Conservation (phyloP, 2,888 invertebrate genomes). For the Nymphalis c-album region DNA sequence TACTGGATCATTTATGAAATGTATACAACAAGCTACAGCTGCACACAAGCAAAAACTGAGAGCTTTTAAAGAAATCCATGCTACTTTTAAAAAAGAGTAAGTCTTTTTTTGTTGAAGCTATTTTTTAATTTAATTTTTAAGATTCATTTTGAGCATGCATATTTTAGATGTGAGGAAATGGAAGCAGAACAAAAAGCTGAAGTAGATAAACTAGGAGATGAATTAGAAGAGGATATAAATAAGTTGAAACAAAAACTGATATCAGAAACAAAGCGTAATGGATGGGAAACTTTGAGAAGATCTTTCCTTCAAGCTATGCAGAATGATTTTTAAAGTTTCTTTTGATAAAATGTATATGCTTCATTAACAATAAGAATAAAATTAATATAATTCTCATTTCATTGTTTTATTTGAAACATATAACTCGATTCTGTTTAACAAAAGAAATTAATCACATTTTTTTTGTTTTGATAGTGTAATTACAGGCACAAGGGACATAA, state of each 20-base stretch:
- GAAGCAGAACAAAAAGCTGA: conserved; percentile 58
- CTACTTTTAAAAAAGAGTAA: conserved; percentile 63
- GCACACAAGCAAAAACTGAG: conserved; percentile 64
- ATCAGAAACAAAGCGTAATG: conserved; percentile 63
- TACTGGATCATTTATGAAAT: conserved; percentile 59
- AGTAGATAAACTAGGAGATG: conserved; percentile 59
- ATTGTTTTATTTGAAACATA: not conserved
- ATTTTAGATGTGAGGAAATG: conserved; percentile 60
- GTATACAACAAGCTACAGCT: conserved; percentile 61
- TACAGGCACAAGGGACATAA: too few relatives aligned
- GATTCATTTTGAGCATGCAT: not conserved
- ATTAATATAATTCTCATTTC: not conserved
- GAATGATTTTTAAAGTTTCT: conserved; percentile 56
- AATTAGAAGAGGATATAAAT: conserved; percentile 63
- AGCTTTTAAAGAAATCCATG: conserved; percentile 57
- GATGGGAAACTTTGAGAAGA: conserved; percentile 62
- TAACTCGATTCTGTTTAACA: too few relatives aligned
- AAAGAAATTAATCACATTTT: too few relatives aligned
- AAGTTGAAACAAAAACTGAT: conserved; percentile 65
- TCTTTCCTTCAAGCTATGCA: conserved; percentile 68
- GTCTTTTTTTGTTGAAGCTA: conserved; percentile 16
- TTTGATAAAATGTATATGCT: conserved; percentile 16
- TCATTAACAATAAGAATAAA: not conserved
- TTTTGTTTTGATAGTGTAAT: too few relatives aligned
- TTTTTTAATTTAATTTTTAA: not conserved